phyloP scores from a whole-genome alignment of 2,113 vertebrate species.

The Typhlomys cinereus region DNA sequence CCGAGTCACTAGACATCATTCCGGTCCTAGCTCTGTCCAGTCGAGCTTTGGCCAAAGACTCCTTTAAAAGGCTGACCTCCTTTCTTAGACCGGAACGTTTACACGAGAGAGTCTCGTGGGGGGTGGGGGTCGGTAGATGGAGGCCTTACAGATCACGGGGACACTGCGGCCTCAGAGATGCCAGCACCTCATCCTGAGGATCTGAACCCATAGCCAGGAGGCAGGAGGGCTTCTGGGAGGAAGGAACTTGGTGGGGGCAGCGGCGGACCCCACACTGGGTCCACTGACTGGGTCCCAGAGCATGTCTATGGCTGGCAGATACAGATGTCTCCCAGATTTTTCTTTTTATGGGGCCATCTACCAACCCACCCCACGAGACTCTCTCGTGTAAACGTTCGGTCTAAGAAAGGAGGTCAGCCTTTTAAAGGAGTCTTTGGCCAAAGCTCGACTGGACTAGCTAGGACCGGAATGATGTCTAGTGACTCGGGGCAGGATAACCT shows the following conservation, averaged over 20 bases:
- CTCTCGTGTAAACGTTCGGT: constrained; percentile 68
- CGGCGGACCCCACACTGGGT: too few species aligned
- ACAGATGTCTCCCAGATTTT: too few species aligned
- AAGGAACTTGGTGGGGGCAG: too few species aligned
- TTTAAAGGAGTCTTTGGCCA: constrained; percentile 65
- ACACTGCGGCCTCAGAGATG: background rate
- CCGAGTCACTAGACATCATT: constrained; percentile 13
- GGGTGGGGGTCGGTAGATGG: too few species aligned
- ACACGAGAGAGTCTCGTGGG: constrained; percentile 66
- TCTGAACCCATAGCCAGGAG: too few species aligned
- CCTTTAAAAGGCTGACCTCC: constrained; percentile 68
- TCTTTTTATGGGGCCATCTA: too few species aligned
- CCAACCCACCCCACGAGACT: too few species aligned
- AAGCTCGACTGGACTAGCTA: constrained; percentile 49
- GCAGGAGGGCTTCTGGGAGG: too few species aligned
- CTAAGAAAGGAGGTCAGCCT: constrained; percentile 52
- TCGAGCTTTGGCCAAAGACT: constrained; percentile 49
- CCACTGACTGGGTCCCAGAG: too few species aligned
- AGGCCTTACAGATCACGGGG: too few species aligned
- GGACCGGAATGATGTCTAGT: constrained; percentile 31
- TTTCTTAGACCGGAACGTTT: constrained; percentile 61
- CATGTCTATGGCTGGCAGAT: too few species aligned
- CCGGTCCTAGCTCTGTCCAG: constrained; percentile 33
- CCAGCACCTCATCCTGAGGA: too few species aligned
- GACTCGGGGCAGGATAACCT: constrained; percentile 40